phyloP scores from a whole-genome alignment of 2,888 invertebrate genomes.

The Melitaea athalia region DNA sequence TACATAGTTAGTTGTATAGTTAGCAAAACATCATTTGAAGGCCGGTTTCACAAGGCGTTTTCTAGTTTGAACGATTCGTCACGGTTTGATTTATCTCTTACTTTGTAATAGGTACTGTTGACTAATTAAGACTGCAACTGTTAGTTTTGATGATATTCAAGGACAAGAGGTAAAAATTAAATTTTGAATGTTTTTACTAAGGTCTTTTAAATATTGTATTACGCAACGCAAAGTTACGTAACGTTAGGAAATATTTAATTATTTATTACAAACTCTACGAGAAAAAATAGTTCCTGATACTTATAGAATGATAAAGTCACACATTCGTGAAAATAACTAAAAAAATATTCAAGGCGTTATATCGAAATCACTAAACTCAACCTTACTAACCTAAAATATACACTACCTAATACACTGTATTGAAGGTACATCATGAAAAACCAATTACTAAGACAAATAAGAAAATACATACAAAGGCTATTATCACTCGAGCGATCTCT shows the following conservation, averaged over 20 bases:
- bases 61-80: slow-evolving; percentile 30
- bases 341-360: background rate
- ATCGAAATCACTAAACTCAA: background rate
- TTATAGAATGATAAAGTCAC: background rate
- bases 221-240: no score
- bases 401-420: no score
- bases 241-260: no score
- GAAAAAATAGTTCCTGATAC: background rate
- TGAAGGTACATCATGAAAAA: no score
- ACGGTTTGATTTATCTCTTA: slow-evolving; percentile 23
- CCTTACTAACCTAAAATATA: no score
- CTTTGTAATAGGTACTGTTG: slow-evolving; percentile 22
- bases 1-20: slow-evolving; percentile 12
- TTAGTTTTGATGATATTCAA: slow-evolving; percentile 18
- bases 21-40: slow-evolving; percentile 28
- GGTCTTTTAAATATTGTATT: background rate
- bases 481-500: no score
- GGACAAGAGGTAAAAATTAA: background rate
- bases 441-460: no score
- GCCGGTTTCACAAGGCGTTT: slow-evolving; percentile 32
- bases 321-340: background rate
- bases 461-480: no score
- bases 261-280: no score
- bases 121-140: slow-evolving; percentile 19
- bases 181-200: background rate